Base-by-base conservation (phyloP, 2,797 vertebrate genomes). In the Mormyrus hasselquistii region DNA sequence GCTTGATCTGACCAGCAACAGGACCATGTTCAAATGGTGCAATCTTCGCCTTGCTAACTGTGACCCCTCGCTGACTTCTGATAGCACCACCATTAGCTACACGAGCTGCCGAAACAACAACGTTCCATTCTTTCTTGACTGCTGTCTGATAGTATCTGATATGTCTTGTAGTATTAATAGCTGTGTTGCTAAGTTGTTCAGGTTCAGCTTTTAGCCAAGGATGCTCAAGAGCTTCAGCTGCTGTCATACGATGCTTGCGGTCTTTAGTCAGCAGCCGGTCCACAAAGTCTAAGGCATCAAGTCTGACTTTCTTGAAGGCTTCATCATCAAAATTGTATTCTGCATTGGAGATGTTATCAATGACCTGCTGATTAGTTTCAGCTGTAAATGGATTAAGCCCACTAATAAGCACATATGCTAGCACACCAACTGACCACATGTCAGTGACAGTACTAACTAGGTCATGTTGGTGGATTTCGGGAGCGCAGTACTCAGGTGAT, bases 291-390 rank as follows among this genome's bases (percentile, higher is more conserved):
- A 99, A 95, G 90, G 98, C 97, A 91, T 99, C 98, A 0, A 97
- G 93, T 69, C 97, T 98, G 92, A 97, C 94, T 4, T 98, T 97
- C 92, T 97, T 98, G 92, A 99, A 99, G 91, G 96, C 97, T 94
- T 99, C 98, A 88, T 99, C 98, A 5, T 99, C 98, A 89, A 99
- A 99, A 92, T 93, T 97, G 92, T 99, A 99, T 92, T 97, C 97
- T 88, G 98, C 98, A 92, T 96, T 98, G 90, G 96, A 97, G 92
- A 99, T 99, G 93, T 98, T 98, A 93, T 99, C 99, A 93, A 98
- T 98, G 91, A 97, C 96, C 94, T 99, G 98, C 92, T 99, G 99
- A 93, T 99, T 98, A 91, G 98, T 99, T 97, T 99, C 98, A 89
- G 99, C 97, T 89, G 96, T 94, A 94, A 99, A 99, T 91, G 98